Percentiles rank a stretch among this genome's conserved stretches.
Evolutionary conservation across 2,888 invertebrate species (phyloP).

Genomic region (Auanema freiburgensis): DNA sequence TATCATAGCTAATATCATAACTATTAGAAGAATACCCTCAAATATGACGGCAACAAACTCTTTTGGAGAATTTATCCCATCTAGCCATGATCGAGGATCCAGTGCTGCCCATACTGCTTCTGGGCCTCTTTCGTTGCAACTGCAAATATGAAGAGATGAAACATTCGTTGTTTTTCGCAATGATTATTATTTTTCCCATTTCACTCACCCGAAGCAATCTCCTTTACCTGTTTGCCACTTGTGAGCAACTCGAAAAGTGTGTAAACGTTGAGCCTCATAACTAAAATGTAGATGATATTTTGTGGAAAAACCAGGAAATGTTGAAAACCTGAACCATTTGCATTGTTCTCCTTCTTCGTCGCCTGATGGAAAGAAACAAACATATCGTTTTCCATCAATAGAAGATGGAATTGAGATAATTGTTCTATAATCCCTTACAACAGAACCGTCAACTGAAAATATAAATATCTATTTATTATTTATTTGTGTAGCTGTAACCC

Average conservation of each 20-base stretch:
- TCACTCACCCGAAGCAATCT: conserved; percentile 9
- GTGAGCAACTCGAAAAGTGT: conserved; percentile 10
- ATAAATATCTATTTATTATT: neutral
- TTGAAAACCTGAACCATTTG: conserved; percentile 34
- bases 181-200: neutral
- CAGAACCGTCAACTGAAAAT: conserved; percentile 18
- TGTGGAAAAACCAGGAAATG: neutral
- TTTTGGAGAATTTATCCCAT: conserved; percentile 47
- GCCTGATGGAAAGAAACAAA: conserved; percentile 59
- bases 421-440: conserved; percentile 14
- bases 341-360: conserved; percentile 41
- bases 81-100: conserved; percentile 48
- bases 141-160: conserved; percentile 24
- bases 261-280: conserved; percentile 11
- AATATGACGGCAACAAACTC: conserved; percentile 42
- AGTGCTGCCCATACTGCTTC: conserved; percentile 38
- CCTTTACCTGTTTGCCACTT: conserved; percentile 16
- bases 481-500: conserved; percentile 11
- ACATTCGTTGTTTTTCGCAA: neutral
- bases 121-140: conserved; percentile 56
- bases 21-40: conserved; percentile 38
- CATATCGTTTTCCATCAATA: conserved; percentile 37
- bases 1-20: conserved; percentile 26
- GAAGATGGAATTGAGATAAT: conserved; percentile 37
- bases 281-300: neutral